Conservation (phyloP, 2,797 vertebrate species). For the Dryobates pubescens region DNA sequence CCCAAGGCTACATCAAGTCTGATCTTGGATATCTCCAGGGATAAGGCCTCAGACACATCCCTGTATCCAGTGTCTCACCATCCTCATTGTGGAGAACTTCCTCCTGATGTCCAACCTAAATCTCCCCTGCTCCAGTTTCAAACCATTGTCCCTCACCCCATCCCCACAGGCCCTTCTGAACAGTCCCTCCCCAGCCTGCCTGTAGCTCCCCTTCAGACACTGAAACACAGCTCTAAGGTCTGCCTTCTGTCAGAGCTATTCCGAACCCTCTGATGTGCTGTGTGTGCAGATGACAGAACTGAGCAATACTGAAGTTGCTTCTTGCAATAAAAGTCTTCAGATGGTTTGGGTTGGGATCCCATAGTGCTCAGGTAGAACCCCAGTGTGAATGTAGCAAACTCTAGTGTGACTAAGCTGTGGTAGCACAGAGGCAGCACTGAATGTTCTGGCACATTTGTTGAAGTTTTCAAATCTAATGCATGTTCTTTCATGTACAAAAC, state of each 20-base stretch:
- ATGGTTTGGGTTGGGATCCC: neutral
- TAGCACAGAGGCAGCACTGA: neutral
- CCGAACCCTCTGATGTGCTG: neutral
- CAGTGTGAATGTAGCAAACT: neutral
- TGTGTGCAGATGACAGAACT: neutral
- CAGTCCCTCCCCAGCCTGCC: too few species aligned
- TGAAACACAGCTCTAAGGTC: too few species aligned
- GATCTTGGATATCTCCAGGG: too few species aligned
- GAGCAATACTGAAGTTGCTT: neutral
- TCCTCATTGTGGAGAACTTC: too few species aligned
- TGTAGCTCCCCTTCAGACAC: too few species aligned
- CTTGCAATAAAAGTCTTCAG: neutral
- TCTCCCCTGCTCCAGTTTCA: too few species aligned
- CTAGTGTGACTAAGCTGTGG: neutral
- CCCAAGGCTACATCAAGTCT: too few species aligned
- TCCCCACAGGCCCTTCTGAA: too few species aligned
- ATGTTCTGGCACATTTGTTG: neutral
- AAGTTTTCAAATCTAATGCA: constrained; percentile 2
- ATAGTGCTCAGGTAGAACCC: neutral
- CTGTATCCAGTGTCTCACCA: too few species aligned
- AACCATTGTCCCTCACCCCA: too few species aligned
- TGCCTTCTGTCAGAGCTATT: neutral
- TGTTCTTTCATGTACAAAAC: constrained; percentile 54
- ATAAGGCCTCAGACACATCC: too few species aligned
- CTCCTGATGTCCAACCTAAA: too few species aligned